Base-by-base conservation (phyloP, 1,140 invertebrate species). In the Coptotermes formosanus region DNA sequence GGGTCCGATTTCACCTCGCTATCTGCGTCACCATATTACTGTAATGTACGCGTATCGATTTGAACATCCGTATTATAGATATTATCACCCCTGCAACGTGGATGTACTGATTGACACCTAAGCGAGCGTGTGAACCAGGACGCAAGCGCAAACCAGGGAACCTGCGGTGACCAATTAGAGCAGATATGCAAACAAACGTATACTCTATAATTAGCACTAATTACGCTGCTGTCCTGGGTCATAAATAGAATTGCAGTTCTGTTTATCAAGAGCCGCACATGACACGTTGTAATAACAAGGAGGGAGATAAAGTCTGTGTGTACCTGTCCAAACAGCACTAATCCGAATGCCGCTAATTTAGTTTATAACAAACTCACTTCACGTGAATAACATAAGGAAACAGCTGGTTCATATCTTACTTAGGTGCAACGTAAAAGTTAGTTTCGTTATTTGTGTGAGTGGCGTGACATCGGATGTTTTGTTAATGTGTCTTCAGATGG, bases 191-290 rank as follows among this genome's bases (percentile, higher is more conserved):
- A 75, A 75, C n/a, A 75, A 75, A 25, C 30, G 25, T 16, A 30
- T n/a, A 25, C 64, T 75, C 64, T 75, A 75, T 75, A 75, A 75
- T 75, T 75, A 75, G 64, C 64, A 75, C 8, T n/a, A 75, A 75
- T 75, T 75, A 75, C 64, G 2, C 30, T 75, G 14, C 0, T 16
- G n/a, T 25, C 64, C 64, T 75, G n/a, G n/a, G 64, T 75, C 64
- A 75, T 25, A 30, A 30, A 75, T n/a, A 9, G n/a, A 75, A 12
- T 75, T 30, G 25, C 64, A 75, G 25, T 75, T n/a, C 64, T 7
- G 30, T 75, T 75, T 75, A 75, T 75, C 64, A 30, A 30, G 9
- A 75, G 64, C 7, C 25, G 6, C n/a, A 75, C 64, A 75, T 75
- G 64, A 75, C 64, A 75, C 25, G n/a, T 75, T 75, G 7, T 30